Percentiles rank a stretch among this genome's conserved stretches.
Conservation (phyloP, 2,113 vertebrate species). For the Entomyzon cyanotis region DNA sequence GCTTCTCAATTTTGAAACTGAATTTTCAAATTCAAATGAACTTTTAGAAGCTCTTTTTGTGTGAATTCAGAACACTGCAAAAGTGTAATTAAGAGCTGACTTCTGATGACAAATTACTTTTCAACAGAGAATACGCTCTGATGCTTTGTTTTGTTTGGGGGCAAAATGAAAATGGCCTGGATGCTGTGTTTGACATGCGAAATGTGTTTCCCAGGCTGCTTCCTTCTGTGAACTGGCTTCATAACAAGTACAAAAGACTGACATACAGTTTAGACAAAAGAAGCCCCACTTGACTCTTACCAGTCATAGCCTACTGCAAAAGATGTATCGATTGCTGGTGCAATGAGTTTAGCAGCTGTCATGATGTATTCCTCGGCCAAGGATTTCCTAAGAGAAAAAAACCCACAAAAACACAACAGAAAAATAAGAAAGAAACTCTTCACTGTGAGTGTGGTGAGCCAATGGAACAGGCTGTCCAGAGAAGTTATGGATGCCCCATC, state of each 20-base stretch:
- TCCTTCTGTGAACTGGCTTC: not conserved
- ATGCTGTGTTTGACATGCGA: not conserved
- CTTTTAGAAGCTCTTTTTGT: not conserved
- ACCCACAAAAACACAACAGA: not conserved
- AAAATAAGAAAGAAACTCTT: not conserved
- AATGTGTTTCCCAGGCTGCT: not conserved
- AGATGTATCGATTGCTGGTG: conserved; percentile 89
- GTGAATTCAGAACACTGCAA: not conserved
- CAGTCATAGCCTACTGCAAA: conserved; percentile 96
- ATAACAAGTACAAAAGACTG: not conserved
- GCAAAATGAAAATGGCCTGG: not conserved
- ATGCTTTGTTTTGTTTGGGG: not conserved
- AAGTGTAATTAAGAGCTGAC: not conserved
- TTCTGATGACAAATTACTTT: not conserved
- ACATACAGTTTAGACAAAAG: not conserved
- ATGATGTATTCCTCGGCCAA: conserved; percentile 95
- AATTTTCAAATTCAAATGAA: not conserved
- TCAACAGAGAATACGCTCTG: not conserved
- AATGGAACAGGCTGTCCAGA: not conserved
- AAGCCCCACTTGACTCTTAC: conserved; percentile 61
- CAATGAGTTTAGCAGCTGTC: conserved; percentile 95
- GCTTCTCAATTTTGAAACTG: not conserved
- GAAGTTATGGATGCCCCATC: not conserved
- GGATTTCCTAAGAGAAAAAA: conserved; percentile 78
- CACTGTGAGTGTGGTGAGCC: not conserved